phyloP scores from a whole-genome alignment of 1,140 invertebrate genomes.

The Venustaconcha ellipsiformis region DNA sequence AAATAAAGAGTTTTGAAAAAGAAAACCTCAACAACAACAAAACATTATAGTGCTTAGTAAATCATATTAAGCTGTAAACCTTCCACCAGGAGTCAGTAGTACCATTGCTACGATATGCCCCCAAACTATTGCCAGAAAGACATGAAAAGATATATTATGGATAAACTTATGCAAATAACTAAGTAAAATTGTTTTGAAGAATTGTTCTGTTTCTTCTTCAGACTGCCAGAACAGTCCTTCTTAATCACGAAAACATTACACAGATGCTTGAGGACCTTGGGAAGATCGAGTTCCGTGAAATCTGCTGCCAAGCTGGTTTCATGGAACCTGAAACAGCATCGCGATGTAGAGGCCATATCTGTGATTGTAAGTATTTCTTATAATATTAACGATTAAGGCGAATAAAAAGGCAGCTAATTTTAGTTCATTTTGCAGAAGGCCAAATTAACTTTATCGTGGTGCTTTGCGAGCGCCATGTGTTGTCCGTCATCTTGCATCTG shows the following conservation, averaged over 20 bases:
- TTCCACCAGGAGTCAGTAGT: no score
- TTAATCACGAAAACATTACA: slow-evolving; percentile 48
- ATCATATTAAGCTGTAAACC: no score
- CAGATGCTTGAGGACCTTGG: slow-evolving; percentile 54
- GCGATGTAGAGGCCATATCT: slow-evolving; percentile 38
- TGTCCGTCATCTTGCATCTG: no score
- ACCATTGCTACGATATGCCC: no score
- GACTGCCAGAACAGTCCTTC: slow-evolving; percentile 52
- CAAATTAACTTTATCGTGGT: no score
- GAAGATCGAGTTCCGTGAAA: slow-evolving; percentile 50
- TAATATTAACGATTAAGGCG: no score
- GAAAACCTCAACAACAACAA: no score
- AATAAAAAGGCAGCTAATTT: no score
- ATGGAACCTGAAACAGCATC: slow-evolving; percentile 31
- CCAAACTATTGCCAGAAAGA: background rate
- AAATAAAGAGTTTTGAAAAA: no score
- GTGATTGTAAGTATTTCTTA: slow-evolving; percentile 43
- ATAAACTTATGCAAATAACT: background rate
- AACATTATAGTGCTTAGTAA: no score
- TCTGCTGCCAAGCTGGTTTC: slow-evolving; percentile 53
- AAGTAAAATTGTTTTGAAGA: background rate
- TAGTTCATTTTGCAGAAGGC: no score
- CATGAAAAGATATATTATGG: background rate
- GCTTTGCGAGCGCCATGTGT: no score
- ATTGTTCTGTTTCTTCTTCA: slow-evolving; percentile 11